phyloP scores from a whole-genome alignment of 2,888 invertebrate genomes.

The Theretra japonica region DNA sequence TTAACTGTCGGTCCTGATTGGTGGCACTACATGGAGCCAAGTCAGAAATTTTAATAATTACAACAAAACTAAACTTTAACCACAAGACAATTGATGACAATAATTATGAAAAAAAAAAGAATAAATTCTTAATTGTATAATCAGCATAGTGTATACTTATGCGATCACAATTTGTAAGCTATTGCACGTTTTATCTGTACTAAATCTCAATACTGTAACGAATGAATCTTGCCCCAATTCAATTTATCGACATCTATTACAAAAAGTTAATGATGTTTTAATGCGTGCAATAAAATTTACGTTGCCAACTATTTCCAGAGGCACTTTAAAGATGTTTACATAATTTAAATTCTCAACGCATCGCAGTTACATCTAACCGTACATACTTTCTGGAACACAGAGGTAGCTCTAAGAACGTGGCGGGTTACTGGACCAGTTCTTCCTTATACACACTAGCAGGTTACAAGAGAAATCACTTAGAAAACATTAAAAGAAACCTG shows the following conservation, averaged over 20 bases:
- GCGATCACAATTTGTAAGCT: too few relatives aligned
- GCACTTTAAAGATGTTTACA: neutral
- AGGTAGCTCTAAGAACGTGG: conserved; percentile 45
- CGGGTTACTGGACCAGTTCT: conserved; percentile 51
- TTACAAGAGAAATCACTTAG: conserved; percentile 62
- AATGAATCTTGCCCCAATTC: neutral
- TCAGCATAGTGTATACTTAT: too few relatives aligned
- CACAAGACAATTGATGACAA: too few relatives aligned
- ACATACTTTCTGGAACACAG: conserved; percentile 45
- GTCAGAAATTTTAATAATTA: too few relatives aligned
- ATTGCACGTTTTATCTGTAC: neutral
- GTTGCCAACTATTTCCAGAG: conserved; percentile 10
- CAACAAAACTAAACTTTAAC: too few relatives aligned
- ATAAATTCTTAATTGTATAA: too few relatives aligned
- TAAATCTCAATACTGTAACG: neutral
- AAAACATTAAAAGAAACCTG: conserved; percentile 43
- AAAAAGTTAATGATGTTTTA: conserved; percentile 19
- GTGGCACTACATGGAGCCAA: too few relatives aligned
- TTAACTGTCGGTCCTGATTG: too few relatives aligned
- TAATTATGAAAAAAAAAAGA: too few relatives aligned
- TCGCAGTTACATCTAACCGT: conserved; percentile 1
- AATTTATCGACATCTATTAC: conserved; percentile 5
- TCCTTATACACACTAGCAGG: conserved; percentile 47
- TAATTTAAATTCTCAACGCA: neutral
- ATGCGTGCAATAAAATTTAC: neutral